phyloP scores from a whole-genome alignment of 1,140 invertebrate genomes.

The Forficula auricularia region DNA sequence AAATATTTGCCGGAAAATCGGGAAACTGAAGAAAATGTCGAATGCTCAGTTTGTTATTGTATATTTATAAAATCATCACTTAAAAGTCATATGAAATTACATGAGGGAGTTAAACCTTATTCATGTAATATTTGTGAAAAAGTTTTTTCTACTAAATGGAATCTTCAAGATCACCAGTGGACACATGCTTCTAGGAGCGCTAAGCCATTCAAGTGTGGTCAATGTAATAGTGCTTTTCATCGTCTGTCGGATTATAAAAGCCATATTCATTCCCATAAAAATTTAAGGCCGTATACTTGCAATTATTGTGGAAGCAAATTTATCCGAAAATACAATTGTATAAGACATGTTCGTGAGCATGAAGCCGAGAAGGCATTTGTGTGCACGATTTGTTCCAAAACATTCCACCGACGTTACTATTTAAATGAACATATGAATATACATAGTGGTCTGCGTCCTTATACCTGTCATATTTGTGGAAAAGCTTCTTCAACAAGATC shows the following conservation, averaged over 20 bases:
- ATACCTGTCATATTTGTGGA: slow-evolving; percentile 68
- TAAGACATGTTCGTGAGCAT: slow-evolving; percentile 78
- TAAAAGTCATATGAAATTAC: slow-evolving; percentile 60
- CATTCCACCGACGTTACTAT: slow-evolving; percentile 73
- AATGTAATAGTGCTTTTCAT: slow-evolving; percentile 67
- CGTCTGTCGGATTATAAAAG: slow-evolving; percentile 58
- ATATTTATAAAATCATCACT: slow-evolving; percentile 60
- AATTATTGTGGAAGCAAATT: slow-evolving; percentile 88
- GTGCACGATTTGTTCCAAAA: slow-evolving; percentile 72
- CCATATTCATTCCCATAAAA: slow-evolving; percentile 68
- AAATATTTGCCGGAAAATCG: slow-evolving; percentile 45
- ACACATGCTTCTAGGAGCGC: slow-evolving; percentile 65
- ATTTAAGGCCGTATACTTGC: slow-evolving; percentile 67
- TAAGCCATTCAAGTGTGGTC: slow-evolving; percentile 69
- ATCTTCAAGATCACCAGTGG: slow-evolving; percentile 72
- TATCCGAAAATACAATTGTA: slow-evolving; percentile 79
- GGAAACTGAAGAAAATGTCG: slow-evolving; percentile 44
- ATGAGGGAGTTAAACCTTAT: slow-evolving; percentile 53
- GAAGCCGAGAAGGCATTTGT: slow-evolving; percentile 72
- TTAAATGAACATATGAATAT: slow-evolving; percentile 69
- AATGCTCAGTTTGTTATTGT: slow-evolving; percentile 62
- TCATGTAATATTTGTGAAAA: slow-evolving; percentile 69
- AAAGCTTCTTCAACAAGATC: slow-evolving; percentile 73
- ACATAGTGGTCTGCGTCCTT: slow-evolving; percentile 66
- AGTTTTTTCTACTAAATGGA: slow-evolving; percentile 73